Percentiles rank a stretch among this genome's conserved stretches.
Evolutionary conservation across 2,888 invertebrate species (phyloP).

Genomic region (Atherix ibis): DNA sequence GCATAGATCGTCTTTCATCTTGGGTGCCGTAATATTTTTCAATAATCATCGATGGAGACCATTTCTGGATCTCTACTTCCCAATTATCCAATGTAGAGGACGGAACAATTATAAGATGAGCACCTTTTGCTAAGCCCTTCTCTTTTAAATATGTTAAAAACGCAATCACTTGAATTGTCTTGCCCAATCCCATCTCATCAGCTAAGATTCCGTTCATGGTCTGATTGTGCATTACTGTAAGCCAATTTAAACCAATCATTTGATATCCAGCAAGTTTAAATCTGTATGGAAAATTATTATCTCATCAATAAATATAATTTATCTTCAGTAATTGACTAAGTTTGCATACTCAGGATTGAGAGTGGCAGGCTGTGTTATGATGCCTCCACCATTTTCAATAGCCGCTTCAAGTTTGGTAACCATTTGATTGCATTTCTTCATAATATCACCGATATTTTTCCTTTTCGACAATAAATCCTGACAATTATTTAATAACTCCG

Average conservation of each 20-base stretch:
- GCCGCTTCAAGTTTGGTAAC: slow-evolving; percentile 66
- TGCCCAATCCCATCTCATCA: slow-evolving; percentile 94
- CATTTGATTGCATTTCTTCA: slow-evolving; percentile 72
- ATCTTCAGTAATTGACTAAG: neutral
- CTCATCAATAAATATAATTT: neutral
- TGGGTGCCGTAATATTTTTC: slow-evolving; percentile 78
- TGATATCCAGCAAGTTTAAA: slow-evolving; percentile 72
- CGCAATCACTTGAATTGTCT: slow-evolving; percentile 87
- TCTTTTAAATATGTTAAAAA: slow-evolving; percentile 82
- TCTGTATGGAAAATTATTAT: slow-evolving; percentile 28
- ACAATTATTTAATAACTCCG: slow-evolving; percentile 66
- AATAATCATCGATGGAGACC: slow-evolving; percentile 68
- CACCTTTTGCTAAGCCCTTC: slow-evolving; percentile 50
- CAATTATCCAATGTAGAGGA: slow-evolving; percentile 89
- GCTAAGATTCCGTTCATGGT: slow-evolving; percentile 88
- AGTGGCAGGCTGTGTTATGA: slow-evolving; percentile 57
- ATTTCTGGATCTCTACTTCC: slow-evolving; percentile 56
- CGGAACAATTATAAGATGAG: slow-evolving; percentile 90
- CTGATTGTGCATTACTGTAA: slow-evolving; percentile 74
- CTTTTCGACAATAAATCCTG: slow-evolving; percentile 58
- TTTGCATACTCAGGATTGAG: slow-evolving; percentile 43
- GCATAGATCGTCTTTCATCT: slow-evolving; percentile 64
- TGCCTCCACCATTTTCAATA: slow-evolving; percentile 57
- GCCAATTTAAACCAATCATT: slow-evolving; percentile 82
- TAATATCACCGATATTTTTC: slow-evolving; percentile 58